A percentile compares a stretch with the other conserved stretches of the same genome.
Conservation (phyloP, 2,888 invertebrate species). For the Stramonita haemastoma region DNA sequence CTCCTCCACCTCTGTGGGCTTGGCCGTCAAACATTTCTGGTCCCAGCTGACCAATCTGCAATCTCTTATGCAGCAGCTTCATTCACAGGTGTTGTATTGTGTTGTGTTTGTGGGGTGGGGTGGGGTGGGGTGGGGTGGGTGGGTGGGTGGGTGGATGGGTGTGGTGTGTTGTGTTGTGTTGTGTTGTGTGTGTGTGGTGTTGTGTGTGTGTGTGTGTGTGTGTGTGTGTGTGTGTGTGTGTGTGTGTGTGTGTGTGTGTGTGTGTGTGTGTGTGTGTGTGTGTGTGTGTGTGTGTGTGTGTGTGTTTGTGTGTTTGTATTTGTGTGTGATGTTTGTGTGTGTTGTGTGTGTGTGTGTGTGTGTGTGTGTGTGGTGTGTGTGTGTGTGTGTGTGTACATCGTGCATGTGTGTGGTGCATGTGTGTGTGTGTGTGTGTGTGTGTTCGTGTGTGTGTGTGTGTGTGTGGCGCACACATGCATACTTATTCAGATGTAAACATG, state of each 20-base stretch:
- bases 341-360: neutral
- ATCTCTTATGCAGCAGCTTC: slow-evolving; percentile 64
- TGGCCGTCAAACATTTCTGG: slow-evolving; percentile 75
- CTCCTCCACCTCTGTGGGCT: slow-evolving; percentile 70
- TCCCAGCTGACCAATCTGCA: slow-evolving; percentile 68
- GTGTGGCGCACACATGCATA: neutral
- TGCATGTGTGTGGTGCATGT: neutral
- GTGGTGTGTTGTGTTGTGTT: neutral
- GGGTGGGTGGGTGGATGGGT: neutral
- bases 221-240: neutral
- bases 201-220: neutral
- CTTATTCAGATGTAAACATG: too few relatives aligned
- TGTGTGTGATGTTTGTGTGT: neutral
- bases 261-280: neutral
- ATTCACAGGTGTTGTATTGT: slow-evolving; percentile 67
- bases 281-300: neutral
- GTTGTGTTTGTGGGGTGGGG: neutral
- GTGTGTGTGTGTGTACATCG: neutral
- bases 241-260: neutral
- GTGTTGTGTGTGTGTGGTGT: neutral
- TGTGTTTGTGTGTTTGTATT: neutral
- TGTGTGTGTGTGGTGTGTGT: neutral
- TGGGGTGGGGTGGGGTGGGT: neutral
- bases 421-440: neutral
- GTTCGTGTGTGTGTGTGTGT: neutral